Evolutionary conservation across 2,888 invertebrate species (phyloP), one percentile per base, ranked within the genome.

Genomic region (Therioaphis trifolii): DNA sequence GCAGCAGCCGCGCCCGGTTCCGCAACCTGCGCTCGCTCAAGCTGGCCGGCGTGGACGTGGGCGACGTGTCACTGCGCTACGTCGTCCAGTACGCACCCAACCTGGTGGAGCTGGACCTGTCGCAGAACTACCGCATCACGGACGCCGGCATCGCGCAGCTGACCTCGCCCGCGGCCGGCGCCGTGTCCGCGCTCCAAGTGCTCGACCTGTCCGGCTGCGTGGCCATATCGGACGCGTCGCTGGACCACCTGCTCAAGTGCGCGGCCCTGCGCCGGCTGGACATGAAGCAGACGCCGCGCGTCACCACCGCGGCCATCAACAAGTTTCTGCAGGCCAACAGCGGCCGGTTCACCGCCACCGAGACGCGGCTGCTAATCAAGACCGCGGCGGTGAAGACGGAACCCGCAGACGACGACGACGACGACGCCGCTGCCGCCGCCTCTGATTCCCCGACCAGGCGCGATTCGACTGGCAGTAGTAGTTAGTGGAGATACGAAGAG

Each of bases 91-190:
- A 95, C 86, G 88, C 95, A 84, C 94, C 94, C 0, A 91, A 92
- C 87, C 90, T 97, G 79, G 91, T 92, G 84, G 92, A 92, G 86
- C 89, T 97, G 86, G 95, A 96, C 89, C 91, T 97, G 86, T 92
- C 95, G 86, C 94, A 95, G 84, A 97, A 97, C 89, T 93, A 94
- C 84, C 92, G 96, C 35, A 92, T 97, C 61, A 95, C 96, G 0
- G 96, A 97, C 89, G 95, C 96, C 15, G 96, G 96, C 71, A 94
- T 97, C 74, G 95, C 96, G 40, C 95, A 96, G 89, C 90, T 96
- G 68, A 94, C 94, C 77, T 93, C 95, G 85, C 91, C 92, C 46
- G 93, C 94, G 85, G 92, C 93, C n/a, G 88, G 89, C 21, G 90
- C 91, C 4, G 89, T 91, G 14, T 90, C 89, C 68, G 92, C 93